Base-by-base conservation (phyloP, 1,140 invertebrate species). In the Eurosta solidaginis region DNA sequence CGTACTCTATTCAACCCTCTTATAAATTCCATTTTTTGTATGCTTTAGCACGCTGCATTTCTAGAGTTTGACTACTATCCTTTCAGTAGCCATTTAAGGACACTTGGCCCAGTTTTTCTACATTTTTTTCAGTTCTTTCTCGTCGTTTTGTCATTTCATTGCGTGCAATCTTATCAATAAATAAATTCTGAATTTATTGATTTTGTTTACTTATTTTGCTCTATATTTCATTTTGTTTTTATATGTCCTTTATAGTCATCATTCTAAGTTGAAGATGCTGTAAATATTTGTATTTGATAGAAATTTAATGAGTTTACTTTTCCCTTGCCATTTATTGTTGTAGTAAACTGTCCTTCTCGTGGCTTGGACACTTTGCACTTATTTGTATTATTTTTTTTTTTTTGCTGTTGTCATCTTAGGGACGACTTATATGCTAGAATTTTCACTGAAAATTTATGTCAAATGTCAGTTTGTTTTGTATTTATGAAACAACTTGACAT, bases 131-230 rank as follows among this genome's bases (percentile, higher is more conserved):
- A 20, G 10, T 25, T 25, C 25, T 63, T 17, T 63, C 25, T 5
- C n/a, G 17, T 42, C 25, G 20, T 74, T 74, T 74, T 47, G 42
- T 47, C 74, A 75, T 47, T 47, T 42, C 25, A 27, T 44, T 22
- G 74, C 74, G 20, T 45, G 74, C 22, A 75, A 40, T 75, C 44
- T 75, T 45, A 50, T 50, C 74, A 50, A 75, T 75, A 47, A 75
- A 75, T 42, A 68, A 68, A 68, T 68, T 45, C 47, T 75, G 74
- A 75, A 75, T 75, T 75, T 75, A 75, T 75, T 36, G 74, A 75
- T 75, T 75, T 75, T 50, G 27, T 47, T 47, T 75, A 14, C 45
- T 22, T 47, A 27, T 47, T 74, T 74, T 74, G 73, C 45, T 74
- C 45, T 45, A 68, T 45, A 75, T 47, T 20, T 25, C n/a, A 7